Conservation (phyloP, 2,113 vertebrate species). For the Bambusicola thoracicus region DNA sequence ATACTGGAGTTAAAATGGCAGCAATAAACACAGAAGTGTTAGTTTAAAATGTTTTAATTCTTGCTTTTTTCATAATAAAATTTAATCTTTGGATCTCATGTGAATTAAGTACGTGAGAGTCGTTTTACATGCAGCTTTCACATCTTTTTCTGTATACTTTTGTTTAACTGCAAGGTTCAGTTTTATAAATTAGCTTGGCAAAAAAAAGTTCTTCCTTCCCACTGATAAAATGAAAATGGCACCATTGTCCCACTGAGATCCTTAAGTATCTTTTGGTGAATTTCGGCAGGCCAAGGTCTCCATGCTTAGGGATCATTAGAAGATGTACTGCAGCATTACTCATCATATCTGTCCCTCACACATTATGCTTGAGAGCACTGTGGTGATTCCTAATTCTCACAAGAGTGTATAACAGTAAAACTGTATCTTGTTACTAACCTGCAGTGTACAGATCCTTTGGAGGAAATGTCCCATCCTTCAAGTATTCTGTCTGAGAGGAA, state of each 20-base stretch:
- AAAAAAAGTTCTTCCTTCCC: neutral
- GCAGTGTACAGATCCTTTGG: neutral
- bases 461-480: neutral
- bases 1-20: neutral
- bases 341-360: neutral
- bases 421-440: neutral
- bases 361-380: neutral
- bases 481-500: neutral
- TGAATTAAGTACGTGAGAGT: neutral
- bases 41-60: neutral
- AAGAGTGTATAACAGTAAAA: neutral
- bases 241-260: neutral
- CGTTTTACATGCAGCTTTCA: neutral
- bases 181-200: neutral
- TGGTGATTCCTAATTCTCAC: constrained; percentile 2
- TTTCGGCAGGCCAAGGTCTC: neutral
- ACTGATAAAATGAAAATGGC: neutral
- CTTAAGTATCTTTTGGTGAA: neutral
- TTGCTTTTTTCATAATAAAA: neutral
- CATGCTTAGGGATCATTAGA: neutral
- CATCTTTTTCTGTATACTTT: neutral
- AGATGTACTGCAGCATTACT: neutral
- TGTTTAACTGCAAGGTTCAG: neutral
- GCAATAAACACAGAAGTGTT: neutral
- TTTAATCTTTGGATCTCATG: neutral